phyloP scores from a whole-genome alignment of 1,140 invertebrate genomes.

The Cyclargus thomasi region DNA sequence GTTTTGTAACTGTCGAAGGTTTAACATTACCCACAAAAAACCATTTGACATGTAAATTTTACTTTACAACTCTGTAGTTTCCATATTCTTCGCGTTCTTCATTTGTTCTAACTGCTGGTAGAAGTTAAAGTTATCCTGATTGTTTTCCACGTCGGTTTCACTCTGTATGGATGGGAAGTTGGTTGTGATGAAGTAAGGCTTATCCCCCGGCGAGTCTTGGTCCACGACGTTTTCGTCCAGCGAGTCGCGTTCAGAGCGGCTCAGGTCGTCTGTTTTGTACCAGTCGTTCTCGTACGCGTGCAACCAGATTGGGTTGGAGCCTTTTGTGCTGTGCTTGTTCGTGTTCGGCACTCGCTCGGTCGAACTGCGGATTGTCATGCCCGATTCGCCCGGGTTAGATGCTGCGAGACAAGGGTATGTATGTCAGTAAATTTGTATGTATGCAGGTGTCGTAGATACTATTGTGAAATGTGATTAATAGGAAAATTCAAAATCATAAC shows the following conservation, averaged over 20 bases:
- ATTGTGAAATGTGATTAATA: too few relatives aligned
- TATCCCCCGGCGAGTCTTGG: constrained; percentile 77
- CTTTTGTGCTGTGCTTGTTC: constrained; percentile 94
- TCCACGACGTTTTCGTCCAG: constrained; percentile 90
- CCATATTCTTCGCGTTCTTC: constrained; percentile 85
- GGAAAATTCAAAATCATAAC: too few relatives aligned
- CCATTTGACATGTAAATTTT: too few relatives aligned
- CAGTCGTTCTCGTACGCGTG: constrained; percentile 95
- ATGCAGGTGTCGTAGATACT: too few relatives aligned
- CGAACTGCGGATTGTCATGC: constrained; percentile 81
- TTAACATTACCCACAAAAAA: too few relatives aligned
- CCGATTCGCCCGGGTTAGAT: constrained; percentile 79
- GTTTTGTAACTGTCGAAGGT: too few relatives aligned
- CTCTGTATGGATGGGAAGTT: constrained; percentile 72
- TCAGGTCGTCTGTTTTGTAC: constrained; percentile 88
- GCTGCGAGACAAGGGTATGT: constrained; percentile 38
- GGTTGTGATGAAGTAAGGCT: constrained; percentile 74
- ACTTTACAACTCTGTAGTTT: constrained; percentile 90
- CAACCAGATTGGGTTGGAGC: constrained; percentile 96
- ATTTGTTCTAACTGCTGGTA: constrained; percentile 79
- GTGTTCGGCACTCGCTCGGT: constrained; percentile 91
- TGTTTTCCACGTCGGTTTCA: constrained; percentile 67
- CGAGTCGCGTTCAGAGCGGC: constrained; percentile 86
- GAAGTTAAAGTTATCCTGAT: constrained; percentile 79
- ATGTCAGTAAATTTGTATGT: neutral